These are phyloP conservation scores for Temnothorax curvispinosus DNA, from an alignment of 1,140 invertebrate species.

Conservation along the genomic window DNA sequence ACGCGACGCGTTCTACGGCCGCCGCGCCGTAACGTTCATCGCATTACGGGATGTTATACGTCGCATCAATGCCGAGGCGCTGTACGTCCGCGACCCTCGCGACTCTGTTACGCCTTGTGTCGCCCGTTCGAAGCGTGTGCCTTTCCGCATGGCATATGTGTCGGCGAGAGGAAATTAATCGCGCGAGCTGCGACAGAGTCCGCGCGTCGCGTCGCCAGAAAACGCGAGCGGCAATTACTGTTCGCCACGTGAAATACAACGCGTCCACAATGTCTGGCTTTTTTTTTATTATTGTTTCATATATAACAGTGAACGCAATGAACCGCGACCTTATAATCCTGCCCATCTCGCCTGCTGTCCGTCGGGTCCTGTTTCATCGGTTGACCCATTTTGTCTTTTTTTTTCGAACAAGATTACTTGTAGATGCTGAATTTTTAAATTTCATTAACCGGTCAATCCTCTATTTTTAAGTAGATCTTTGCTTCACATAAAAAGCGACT, in stretches of 20 bases:
- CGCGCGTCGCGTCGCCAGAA: not conserved
- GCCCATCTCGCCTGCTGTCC: not conserved
- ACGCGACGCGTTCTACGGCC: constrained; percentile 4
- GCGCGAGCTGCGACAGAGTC: not conserved
- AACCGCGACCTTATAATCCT: not conserved
- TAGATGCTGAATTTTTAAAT: constrained; percentile 17
- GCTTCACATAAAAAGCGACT: constrained; percentile 7
- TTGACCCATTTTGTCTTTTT: not conserved
- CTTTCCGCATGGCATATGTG: not conserved
- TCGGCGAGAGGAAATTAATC: constrained; percentile 39
- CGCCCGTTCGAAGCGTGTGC: not conserved
- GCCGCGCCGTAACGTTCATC: constrained; percentile 45
- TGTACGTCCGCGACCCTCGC: not conserved
- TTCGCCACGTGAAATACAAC: not conserved
- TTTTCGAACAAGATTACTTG: not conserved
- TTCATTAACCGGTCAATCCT: not conserved
- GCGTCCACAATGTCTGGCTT: not conserved
- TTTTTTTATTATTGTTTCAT: not conserved
- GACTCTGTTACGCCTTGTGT: constrained; percentile 6
- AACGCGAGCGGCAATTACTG: not conserved
- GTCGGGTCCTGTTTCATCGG: not conserved
- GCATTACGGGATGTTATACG: constrained; percentile 37
- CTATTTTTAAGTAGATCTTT: constrained; percentile 4
- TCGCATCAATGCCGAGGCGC: constrained; percentile 43
- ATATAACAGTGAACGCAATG: not conserved